A percentile compares a stretch with the other conserved stretches of the same genome.
Evolutionary conservation across 2,797 vertebrate genomes (phyloP).

Genomic region (Ficedula albicollis): DNA sequence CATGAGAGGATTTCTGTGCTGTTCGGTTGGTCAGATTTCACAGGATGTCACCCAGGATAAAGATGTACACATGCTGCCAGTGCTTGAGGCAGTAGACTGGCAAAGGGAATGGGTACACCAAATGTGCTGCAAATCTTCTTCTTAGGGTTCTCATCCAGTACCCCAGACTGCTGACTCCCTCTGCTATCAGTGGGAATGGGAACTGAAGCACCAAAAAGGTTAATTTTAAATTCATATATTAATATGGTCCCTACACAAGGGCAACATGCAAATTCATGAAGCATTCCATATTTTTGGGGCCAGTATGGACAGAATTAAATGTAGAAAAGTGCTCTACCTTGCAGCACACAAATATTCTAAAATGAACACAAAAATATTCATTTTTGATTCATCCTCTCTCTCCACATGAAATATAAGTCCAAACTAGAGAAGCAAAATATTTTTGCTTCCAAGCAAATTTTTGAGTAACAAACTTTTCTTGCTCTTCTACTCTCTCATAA

Average conservation of each 20-base stretch:
- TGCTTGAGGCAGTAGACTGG: neutral
- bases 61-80: neutral
- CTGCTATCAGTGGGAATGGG: neutral
- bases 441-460: neutral
- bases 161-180: neutral
- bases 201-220: neutral
- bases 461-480: neutral
- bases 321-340: neutral
- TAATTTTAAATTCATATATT: neutral
- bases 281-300: neutral
- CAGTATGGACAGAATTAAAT: neutral
- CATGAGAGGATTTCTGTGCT: neutral
- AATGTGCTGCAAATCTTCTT: neutral
- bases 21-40: neutral
- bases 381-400: neutral
- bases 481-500: neutral
- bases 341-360: neutral
- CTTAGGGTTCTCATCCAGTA: neutral
- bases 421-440: neutral
- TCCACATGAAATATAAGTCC: neutral
- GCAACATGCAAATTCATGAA: slow-evolving; percentile 71
- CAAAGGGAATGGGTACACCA: neutral
- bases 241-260: slow-evolving; percentile 64
- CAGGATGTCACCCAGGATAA: neutral
- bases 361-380: neutral